Evolutionary conservation across 1,140 invertebrate genomes (phyloP).

Genomic region (Brachionus angularis): DNA sequence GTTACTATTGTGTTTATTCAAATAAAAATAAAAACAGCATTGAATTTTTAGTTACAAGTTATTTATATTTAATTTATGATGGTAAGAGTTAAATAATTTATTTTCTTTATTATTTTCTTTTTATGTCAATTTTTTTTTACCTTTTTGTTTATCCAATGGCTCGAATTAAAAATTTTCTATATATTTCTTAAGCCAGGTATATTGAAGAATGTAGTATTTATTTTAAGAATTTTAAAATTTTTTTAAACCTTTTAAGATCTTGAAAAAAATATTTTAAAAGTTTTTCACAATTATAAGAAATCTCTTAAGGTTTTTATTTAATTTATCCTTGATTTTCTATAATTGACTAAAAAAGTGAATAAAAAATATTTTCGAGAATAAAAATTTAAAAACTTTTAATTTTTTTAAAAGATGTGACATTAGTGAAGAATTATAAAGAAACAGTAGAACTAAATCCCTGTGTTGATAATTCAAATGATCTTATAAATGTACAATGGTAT

Average conservation of each 20-base stretch:
- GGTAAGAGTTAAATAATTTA: neutral
- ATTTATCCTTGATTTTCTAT: too few species aligned
- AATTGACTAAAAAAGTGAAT: neutral
- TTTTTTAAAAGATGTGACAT: neutral
- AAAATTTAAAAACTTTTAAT: neutral
- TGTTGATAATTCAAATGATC: conserved; percentile 15
- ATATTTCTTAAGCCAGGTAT: too few species aligned
- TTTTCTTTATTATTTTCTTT: too few species aligned
- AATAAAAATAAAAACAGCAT: neutral
- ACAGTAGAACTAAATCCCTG: conserved; percentile 25
- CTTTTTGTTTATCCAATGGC: too few species aligned
- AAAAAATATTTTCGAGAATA: neutral
- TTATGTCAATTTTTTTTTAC: too few species aligned
- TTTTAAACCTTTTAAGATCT: too few species aligned
- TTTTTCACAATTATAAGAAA: too few species aligned
- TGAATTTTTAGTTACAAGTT: neutral
- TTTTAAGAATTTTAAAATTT: too few species aligned
- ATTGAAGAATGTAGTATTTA: too few species aligned
- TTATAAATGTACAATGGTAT: conserved; percentile 7
- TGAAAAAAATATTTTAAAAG: too few species aligned
- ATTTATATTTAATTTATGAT: neutral
- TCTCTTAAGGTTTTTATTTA: too few species aligned
- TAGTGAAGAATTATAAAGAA: conserved; percentile 27
- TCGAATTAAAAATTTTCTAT: too few species aligned
- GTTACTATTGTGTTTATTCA: conserved; percentile 16